A percentile compares a stretch with the other conserved stretches of the same genome.
Conservation (phyloP, 2,113 vertebrate species). For the Amia ocellicauda region DNA sequence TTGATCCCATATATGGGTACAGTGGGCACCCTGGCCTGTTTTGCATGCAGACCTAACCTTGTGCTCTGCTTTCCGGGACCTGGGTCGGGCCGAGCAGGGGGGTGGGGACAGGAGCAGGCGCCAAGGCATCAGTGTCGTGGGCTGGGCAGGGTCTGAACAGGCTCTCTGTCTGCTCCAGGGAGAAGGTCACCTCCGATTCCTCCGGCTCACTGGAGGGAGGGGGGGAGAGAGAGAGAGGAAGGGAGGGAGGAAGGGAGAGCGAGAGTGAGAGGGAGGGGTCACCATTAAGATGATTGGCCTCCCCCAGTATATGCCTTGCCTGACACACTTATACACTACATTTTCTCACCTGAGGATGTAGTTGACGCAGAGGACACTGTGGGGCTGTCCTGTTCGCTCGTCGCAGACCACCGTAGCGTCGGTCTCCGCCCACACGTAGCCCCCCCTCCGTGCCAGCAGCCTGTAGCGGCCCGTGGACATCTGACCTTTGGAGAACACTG, state of each 20-base stretch:
- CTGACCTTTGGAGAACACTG: slow-evolving; percentile 49
- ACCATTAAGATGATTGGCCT: too few relatives aligned
- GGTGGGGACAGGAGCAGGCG: not conserved
- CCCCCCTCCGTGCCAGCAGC: slow-evolving; percentile 37
- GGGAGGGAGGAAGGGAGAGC: not conserved
- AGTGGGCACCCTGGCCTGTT: too few relatives aligned
- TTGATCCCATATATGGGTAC: too few relatives aligned
- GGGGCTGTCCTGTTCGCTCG: slow-evolving; percentile 31
- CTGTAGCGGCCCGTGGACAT: slow-evolving; percentile 42
- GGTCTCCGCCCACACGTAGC: slow-evolving; percentile 49
- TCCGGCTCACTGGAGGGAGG: slow-evolving; percentile 32
- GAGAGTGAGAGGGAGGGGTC: not conserved
- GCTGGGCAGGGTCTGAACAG: slow-evolving; percentile 18
- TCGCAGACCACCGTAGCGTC: slow-evolving; percentile 38
- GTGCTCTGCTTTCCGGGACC: not conserved
- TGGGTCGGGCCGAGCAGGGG: not conserved
- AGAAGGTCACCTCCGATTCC: slow-evolving; percentile 37
- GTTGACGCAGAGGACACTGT: slow-evolving; percentile 45
- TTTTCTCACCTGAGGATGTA: slow-evolving; percentile 47
- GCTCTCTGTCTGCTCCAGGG: slow-evolving; percentile 35
- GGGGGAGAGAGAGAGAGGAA: not conserved
- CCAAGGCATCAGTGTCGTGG: not conserved
- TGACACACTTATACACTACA: too few relatives aligned
- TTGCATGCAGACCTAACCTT: not conserved
- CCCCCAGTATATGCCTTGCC: too few relatives aligned